phyloP scores from a whole-genome alignment of 2,113 vertebrate species.

The Alectura lathami region DNA sequence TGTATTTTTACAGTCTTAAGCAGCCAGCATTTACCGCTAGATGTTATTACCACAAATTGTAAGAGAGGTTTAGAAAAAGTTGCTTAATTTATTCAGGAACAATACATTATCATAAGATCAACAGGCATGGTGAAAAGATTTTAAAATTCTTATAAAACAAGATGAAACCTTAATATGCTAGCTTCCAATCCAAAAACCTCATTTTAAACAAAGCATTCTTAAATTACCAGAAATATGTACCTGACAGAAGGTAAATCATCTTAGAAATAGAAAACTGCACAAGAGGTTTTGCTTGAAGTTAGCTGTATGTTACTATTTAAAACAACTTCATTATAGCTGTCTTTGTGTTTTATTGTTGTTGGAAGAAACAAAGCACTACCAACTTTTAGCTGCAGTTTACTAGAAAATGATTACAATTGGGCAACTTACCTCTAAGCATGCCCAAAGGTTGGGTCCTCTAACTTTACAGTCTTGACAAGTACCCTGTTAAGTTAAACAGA shows the following conservation, averaged over 20 bases:
- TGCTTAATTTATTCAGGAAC: not conserved
- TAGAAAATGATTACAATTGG: not conserved
- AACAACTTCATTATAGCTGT: not conserved
- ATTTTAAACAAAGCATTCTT: not conserved
- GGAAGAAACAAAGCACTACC: not conserved
- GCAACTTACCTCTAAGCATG: conserved; percentile 91
- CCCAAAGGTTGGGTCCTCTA: conserved; percentile 97
- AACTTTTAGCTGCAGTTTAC: not conserved
- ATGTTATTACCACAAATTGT: not conserved
- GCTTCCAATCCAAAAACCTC: not conserved
- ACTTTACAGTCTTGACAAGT: conserved; percentile 96
- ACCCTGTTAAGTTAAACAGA: conserved; percentile 78
- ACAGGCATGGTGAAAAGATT: not conserved
- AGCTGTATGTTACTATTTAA: not conserved
- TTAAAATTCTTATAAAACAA: not conserved
- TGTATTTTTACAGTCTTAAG: not conserved
- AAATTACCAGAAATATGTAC: not conserved
- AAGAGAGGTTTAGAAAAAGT: not conserved
- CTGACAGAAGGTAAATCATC: not conserved
- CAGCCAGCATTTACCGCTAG: not conserved
- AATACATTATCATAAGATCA: not conserved
- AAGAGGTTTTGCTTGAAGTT: not conserved
- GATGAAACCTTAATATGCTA: not conserved
- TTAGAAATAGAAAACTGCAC: not conserved
- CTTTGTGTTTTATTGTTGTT: no score